Base-by-base conservation (phyloP, 2,113 vertebrate genomes). In the Geothlypis trichas region DNA sequence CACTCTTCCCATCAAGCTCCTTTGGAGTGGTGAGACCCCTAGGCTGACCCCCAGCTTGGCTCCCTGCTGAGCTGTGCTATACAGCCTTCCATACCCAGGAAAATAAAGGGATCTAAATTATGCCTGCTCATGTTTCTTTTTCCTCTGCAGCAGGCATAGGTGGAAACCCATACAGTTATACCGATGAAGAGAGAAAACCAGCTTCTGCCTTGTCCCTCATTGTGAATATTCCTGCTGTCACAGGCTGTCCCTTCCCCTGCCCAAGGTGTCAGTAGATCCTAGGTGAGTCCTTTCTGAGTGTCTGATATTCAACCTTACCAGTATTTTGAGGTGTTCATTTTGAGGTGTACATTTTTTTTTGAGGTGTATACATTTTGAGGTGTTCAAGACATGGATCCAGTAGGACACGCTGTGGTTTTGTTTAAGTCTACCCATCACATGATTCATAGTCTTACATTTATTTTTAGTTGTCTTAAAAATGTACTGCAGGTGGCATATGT, bases 171-270 rank as follows among this genome's bases (percentile, higher is more conserved):
- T 44, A 74, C 11, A 41, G 7, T 35, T 37, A 37, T 15, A 75
- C 4, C n/a, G 52, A 27, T 52, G n/a, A 65, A 65, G 44, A 84
- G 7, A 27, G 18, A 67, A 63, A 91, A 77, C 0, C 1, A 3
- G 2, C 5, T 57, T 44, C 15, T 51, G 37, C 20, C n/a, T 76
- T 15, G 1, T 5, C 47, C 7, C 13, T 46, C 1, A 1, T 3
- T 57, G 9, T 42, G 22, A 59, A 10, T 52, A 37, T 44, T 87
- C 15, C 13, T 46, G 37, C 5, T 30, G 51, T 46, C 42, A 26
- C 27, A 75, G 31, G 47, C 17, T 69, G n/a, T 26, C 15, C 33
- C 5, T 79, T 71, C 11, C 11, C 9, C 13, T 68, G 41, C 10
- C 39, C 30, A 27, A 33, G 10, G 11, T 26, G 23, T 30, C 24